Evolutionary conservation across 2,888 invertebrate species (phyloP), one percentile per base, ranked within the genome.

Genomic region (Patella caerulea): DNA sequence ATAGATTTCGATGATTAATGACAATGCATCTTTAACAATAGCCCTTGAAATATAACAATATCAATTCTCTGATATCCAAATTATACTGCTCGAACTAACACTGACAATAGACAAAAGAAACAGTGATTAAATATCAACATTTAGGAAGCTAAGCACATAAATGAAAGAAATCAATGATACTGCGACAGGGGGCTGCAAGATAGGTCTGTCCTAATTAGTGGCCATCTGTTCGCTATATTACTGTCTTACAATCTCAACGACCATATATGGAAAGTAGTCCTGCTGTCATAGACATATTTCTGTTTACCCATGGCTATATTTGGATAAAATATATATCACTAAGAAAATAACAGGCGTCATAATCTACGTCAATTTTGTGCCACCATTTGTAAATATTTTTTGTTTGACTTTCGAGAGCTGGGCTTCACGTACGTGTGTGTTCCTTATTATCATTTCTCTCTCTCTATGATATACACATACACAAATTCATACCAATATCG

Each of bases 61-160:
- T 65, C 65, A 65, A 24, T 65, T 65, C 45, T 19, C 19, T 65
- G 65, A 65, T 65, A 65, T 65, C 65, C 65, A 65, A 65, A 65
- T 65, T 65, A 65, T 65, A 65, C 65, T 65, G 65, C 65, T 65
- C 65, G 14, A 65, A 65, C 65, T 11, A 45, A 65, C 65, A 14
- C 19, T 19, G 65, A 65, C 65, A 65, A 65, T 65, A 65, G 65
- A 65, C 65, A 65, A 65, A 65, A 65, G 65, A 65, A 65, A 65
- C 65, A 65, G 65, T 65, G 65, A 65, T 65, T 65, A 65, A 65
- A 65, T 65, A 65, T 65, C 65, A 65, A 65, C 65, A 24, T 65
- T 65, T 65, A 65, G 65, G 65, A 65, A 65, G 24, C 65, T 65
- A 65, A 65, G 65, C 65, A 65, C 65, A 65, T 65, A 65, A 65